These are phyloP conservation scores for Sebastes elongatus DNA, from an alignment of 2,797 vertebrate species.

Conservation along the genomic window DNA sequence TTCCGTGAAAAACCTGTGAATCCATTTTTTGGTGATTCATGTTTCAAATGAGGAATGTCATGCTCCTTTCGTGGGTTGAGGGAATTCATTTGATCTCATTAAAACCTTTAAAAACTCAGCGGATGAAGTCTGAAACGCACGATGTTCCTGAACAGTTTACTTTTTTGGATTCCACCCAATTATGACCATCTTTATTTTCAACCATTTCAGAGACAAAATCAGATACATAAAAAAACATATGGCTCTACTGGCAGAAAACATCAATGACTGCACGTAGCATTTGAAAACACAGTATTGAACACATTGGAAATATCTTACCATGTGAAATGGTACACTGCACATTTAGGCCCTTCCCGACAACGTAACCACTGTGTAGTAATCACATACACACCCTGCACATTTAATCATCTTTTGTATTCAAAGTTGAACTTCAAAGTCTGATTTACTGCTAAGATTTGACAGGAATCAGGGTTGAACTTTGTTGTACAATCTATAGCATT, in stretches of 20 bases:
- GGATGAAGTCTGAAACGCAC: background rate
- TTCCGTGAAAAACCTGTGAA: background rate
- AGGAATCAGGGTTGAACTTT: constrained; percentile 22
- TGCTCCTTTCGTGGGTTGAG: background rate
- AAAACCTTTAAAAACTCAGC: constrained; percentile 1
- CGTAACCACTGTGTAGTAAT: background rate
- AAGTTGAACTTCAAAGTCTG: background rate
- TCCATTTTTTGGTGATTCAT: background rate
- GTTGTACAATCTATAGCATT: constrained; percentile 11
- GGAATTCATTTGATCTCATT: background rate
- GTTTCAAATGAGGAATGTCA: background rate
- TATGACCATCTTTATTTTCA: background rate
- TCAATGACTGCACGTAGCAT: background rate
- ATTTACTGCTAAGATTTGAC: constrained; percentile 26
- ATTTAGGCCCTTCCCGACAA: background rate
- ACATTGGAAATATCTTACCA: background rate
- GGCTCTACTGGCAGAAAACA: background rate
- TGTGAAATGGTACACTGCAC: background rate
- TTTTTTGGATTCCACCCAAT: background rate
- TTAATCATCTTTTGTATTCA: background rate
- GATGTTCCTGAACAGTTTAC: background rate
- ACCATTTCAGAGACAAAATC: background rate
- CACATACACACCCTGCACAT: background rate
- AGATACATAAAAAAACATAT: background rate
- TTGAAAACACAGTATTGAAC: background rate